phyloP scores from a whole-genome alignment of 2,113 vertebrate genomes.

The Lycocorax pyrrhopterus region DNA sequence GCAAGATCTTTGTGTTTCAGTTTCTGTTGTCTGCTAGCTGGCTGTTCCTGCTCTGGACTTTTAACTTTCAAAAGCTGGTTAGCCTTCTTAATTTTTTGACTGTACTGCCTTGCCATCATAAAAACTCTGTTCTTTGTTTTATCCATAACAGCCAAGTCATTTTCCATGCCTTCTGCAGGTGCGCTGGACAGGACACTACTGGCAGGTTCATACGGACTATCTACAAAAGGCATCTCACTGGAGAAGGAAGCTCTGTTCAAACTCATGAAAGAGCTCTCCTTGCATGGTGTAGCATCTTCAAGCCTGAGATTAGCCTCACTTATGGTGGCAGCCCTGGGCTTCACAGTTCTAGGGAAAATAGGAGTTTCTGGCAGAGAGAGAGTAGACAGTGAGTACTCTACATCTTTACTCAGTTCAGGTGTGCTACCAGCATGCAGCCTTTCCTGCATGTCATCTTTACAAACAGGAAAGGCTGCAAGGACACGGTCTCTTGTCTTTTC shows the following conservation, averaged over 20 bases:
- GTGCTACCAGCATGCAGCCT: conserved; percentile 40
- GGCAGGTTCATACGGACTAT: conserved; percentile 74
- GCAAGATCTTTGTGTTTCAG: conserved; percentile 85
- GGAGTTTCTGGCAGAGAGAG: conserved; percentile 77
- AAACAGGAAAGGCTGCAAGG: conserved; percentile 92
- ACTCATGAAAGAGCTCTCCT: conserved; percentile 71
- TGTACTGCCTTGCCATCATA: conserved; percentile 95
- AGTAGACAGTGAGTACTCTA: conserved; percentile 58
- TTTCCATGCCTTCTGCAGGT: conserved; percentile 69
- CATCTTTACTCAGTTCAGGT: conserved; percentile 67
- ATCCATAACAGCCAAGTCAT: conserved; percentile 76
- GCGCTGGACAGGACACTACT: conserved; percentile 66
- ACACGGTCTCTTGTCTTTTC: conserved; percentile 87
- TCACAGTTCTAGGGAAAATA: conserved; percentile 71
- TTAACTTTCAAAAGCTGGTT: conserved; percentile 94
- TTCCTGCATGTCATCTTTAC: conserved; percentile 72
- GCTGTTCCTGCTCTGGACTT: conserved; percentile 85
- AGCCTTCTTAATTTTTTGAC: conserved; percentile 97
- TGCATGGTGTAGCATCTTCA: conserved; percentile 69
- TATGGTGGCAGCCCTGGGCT: conserved; percentile 77
- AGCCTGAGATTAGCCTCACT: conserved; percentile 77
- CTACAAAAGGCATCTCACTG: conserved; percentile 74
- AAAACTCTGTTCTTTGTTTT: conserved; percentile 90
- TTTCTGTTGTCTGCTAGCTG: conserved; percentile 69
- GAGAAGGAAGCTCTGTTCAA: conserved; percentile 78